phyloP scores from a whole-genome alignment of 2,113 vertebrate species.

The Mobula hypostoma region DNA sequence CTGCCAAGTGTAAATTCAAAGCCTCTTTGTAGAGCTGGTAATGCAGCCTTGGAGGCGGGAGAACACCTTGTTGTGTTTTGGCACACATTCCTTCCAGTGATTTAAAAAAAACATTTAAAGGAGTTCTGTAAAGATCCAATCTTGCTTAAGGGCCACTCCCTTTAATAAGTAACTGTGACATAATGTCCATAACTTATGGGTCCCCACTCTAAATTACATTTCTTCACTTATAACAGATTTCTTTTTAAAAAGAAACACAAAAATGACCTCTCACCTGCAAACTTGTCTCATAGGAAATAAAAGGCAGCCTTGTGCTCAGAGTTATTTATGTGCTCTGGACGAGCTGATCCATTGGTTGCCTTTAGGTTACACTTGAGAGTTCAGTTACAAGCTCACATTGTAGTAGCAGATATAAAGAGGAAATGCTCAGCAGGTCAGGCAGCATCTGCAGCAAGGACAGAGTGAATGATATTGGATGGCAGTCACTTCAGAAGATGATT shows the following conservation, averaged over 20 bases:
- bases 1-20: constrained; percentile 25
- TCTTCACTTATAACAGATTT: not conserved
- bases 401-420: not conserved
- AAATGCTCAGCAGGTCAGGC: not conserved
- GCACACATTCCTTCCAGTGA: not conserved
- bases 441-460: not conserved
- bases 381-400: not conserved
- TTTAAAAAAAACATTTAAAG: not conserved
- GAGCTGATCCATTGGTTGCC: not conserved
- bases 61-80: constrained; percentile 22
- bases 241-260: not conserved
- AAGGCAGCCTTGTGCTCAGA: constrained; percentile 1
- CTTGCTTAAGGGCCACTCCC: not conserved
- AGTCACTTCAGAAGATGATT: constrained; percentile 3
- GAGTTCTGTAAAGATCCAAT: not conserved
- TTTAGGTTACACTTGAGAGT: not conserved
- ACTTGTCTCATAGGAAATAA: not conserved
- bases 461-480: not conserved
- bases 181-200: not conserved
- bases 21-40: constrained; percentile 15
- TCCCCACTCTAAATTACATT: not conserved
- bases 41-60: not conserved
- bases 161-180: not conserved
- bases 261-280: not conserved
- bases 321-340: not conserved